phyloP scores from a whole-genome alignment of 1,140 invertebrate genomes.

The Brachionus koreanus region DNA sequence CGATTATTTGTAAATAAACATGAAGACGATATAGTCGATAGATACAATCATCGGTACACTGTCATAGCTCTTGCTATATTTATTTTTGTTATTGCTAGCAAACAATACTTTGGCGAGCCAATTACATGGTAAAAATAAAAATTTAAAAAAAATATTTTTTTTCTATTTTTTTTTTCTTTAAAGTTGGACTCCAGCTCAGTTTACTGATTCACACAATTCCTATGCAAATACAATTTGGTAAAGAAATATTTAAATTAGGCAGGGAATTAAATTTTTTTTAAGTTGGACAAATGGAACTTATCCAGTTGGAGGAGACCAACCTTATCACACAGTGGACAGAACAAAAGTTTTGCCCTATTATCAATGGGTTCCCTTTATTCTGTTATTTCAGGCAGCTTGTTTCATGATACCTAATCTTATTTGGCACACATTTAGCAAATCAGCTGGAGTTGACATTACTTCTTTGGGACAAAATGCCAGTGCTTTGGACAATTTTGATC shows the following conservation, averaged over 20 bases:
- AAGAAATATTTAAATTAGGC: conserved; percentile 73
- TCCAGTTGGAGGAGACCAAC: conserved; percentile 33
- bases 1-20: conserved; percentile 46
- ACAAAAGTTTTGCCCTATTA: conserved; percentile 56
- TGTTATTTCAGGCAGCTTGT: conserved; percentile 56
- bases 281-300: conserved; percentile 41
- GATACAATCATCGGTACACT: conserved; percentile 61
- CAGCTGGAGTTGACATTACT: conserved; percentile 44
- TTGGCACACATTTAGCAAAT: conserved; percentile 50
- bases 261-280: conserved; percentile 45
- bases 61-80: conserved; percentile 61
- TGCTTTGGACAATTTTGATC: conserved; percentile 46
- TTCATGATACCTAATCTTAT: conserved; percentile 57
- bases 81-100: conserved; percentile 76
- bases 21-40: conserved; percentile 63
- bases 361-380: conserved; percentile 60
- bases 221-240: conserved; percentile 84
- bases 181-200: conserved; percentile 62
- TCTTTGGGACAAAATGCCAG: conserved; percentile 47
- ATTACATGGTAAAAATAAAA: conserved; percentile 55
- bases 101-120: conserved; percentile 80
- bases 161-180: conserved; percentile 56
- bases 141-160: conserved; percentile 31
- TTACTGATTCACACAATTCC: conserved; percentile 51
- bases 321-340: conserved; percentile 41